Evolutionary conservation across 2,888 invertebrate genomes (phyloP).

Genomic region (Aphidius colemani): DNA sequence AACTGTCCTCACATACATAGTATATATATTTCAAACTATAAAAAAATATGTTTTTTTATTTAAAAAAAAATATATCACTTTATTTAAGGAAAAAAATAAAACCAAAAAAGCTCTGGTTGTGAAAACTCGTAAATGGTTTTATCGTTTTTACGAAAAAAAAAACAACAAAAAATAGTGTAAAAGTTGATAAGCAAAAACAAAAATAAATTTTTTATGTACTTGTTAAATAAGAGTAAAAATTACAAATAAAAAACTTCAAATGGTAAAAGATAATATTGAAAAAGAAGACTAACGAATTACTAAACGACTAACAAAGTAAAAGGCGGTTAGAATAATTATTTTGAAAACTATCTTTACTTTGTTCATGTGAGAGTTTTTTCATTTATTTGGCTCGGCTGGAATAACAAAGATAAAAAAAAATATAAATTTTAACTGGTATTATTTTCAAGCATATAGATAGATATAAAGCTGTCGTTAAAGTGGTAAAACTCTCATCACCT

Average conservation of each 20-base stretch:
- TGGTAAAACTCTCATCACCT: conserved; percentile 27
- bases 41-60: neutral
- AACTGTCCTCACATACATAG: neutral
- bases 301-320: neutral
- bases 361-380: conserved; percentile 5
- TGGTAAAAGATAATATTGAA: neutral
- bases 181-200: no score
- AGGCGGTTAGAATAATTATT: conserved; percentile 24
- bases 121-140: no score
- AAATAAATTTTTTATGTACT: no score
- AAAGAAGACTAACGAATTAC: conserved; percentile 9
- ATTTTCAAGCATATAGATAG: conserved; percentile 2
- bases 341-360: conserved; percentile 18
- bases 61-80: neutral
- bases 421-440: neutral
- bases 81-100: neutral
- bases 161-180: neutral
- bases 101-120: neutral
- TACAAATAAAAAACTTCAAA: neutral
- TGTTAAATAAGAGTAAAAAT: no score
- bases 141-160: neutral
- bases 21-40: conserved; percentile 2
- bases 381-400: conserved; percentile 13
- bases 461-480: conserved; percentile 23
- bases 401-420: conserved; percentile 18